These are phyloP conservation scores for Nanorana parkeri DNA, from an alignment of 2,113 vertebrate genomes.

Conservation along the genomic window DNA sequence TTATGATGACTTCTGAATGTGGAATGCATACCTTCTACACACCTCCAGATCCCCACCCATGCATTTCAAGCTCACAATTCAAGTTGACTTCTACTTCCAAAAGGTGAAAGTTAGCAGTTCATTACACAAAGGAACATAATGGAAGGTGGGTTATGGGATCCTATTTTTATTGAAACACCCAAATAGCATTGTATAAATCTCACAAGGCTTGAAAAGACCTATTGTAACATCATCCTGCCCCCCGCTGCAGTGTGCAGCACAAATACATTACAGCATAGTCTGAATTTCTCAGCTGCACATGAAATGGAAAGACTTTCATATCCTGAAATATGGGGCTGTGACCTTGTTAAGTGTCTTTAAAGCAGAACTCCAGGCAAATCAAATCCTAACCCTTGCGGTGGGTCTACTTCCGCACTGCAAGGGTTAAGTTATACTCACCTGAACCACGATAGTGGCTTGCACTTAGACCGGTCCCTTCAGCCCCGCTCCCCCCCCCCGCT, in stretches of 20 bases:
- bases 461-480: too few relatives aligned
- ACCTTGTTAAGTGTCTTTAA: too few relatives aligned
- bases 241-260: background rate
- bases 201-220: background rate
- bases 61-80: background rate
- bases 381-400: too few relatives aligned
- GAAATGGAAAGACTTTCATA: background rate
- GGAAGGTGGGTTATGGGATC: constrained; percentile 12
- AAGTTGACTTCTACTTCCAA: background rate
- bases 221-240: background rate
- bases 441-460: too few relatives aligned
- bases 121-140: constrained; percentile 9
- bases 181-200: background rate
- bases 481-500: too few relatives aligned
- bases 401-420: too few relatives aligned
- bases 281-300: background rate
- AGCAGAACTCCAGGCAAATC: too few relatives aligned
- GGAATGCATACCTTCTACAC: background rate
- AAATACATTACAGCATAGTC: background rate
- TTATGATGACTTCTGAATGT: background rate
- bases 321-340: too few relatives aligned
- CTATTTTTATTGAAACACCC: background rate
- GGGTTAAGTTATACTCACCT: too few relatives aligned
- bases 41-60: background rate
- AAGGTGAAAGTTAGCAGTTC: constrained; percentile 16